Conservation (phyloP, 2,797 vertebrate species). For the Dipus sagitta region DNA sequence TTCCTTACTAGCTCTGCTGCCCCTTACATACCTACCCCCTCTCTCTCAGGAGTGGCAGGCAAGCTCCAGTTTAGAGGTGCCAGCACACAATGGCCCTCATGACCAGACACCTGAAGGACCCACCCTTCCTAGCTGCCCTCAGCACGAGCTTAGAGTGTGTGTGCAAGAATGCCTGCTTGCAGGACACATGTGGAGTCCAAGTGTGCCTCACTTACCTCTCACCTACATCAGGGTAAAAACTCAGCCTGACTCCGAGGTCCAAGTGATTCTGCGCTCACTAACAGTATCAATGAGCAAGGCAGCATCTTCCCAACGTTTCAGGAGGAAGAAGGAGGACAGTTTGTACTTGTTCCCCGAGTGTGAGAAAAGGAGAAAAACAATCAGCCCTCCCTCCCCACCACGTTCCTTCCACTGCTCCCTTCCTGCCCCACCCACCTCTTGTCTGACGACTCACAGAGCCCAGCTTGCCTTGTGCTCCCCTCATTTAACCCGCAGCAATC, state of each 20-base stretch:
- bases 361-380: not conserved
- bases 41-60: not conserved
- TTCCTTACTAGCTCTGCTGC: not conserved
- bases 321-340: not conserved
- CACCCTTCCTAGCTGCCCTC: not conserved
- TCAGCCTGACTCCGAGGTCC: not conserved
- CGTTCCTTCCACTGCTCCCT: not conserved
- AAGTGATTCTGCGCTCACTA: not conserved
- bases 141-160: not conserved
- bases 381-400: too few relatives aligned
- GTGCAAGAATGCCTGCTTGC: not conserved
- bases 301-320: not conserved
- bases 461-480: not conserved
- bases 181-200: not conserved
- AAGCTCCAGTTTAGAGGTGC: not conserved
- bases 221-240: not conserved
- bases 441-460: not conserved
- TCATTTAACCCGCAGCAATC: not conserved
- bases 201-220: not conserved
- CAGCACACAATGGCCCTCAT: not conserved
- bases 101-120: not conserved
- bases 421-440: not conserved
- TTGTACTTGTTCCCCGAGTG: not conserved
- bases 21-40: not conserved
- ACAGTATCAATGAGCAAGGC: not conserved